Percentiles rank a stretch among this genome's conserved stretches.
Evolutionary conservation across 2,797 vertebrate species (phyloP).

Genomic region (Synanceia verrucosa): DNA sequence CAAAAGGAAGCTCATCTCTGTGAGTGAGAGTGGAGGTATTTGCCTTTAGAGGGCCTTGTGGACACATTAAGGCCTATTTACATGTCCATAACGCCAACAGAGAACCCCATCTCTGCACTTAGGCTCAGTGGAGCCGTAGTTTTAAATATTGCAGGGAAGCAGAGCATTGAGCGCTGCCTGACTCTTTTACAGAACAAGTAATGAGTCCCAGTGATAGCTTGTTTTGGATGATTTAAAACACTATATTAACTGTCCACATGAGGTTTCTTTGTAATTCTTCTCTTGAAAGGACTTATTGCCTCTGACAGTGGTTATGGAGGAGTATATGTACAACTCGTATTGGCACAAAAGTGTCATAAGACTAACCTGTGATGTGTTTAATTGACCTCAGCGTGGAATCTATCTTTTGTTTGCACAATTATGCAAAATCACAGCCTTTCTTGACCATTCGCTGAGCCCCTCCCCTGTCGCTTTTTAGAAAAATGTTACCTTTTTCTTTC

Average conservation of each 20-base stretch:
- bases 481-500: conserved; percentile 73
- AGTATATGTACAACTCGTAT: not conserved
- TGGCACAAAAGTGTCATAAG: not conserved
- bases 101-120: conserved; percentile 73
- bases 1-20: conserved; percentile 68
- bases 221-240: conserved; percentile 81
- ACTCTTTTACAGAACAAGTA: conserved; percentile 70
- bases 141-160: conserved; percentile 79
- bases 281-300: conserved; percentile 1
- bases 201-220: conserved; percentile 72
- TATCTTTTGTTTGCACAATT: conserved; percentile 50
- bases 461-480: conserved; percentile 70
- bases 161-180: conserved; percentile 62
- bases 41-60: conserved; percentile 82
- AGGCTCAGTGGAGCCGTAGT: conserved; percentile 79
- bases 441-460: conserved; percentile 40
- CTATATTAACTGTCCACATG: conserved; percentile 31
- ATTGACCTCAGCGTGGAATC: conserved; percentile 38
- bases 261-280: conserved; percentile 32
- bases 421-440: conserved; percentile 56
- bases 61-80: conserved; percentile 85
- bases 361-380: conserved; percentile 31
- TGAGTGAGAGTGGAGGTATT: conserved; percentile 75
- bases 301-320: not conserved
- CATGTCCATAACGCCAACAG: conserved; percentile 80